Conservation (phyloP, 2,888 invertebrate genomes). For the Lampropteryx suffumata region DNA sequence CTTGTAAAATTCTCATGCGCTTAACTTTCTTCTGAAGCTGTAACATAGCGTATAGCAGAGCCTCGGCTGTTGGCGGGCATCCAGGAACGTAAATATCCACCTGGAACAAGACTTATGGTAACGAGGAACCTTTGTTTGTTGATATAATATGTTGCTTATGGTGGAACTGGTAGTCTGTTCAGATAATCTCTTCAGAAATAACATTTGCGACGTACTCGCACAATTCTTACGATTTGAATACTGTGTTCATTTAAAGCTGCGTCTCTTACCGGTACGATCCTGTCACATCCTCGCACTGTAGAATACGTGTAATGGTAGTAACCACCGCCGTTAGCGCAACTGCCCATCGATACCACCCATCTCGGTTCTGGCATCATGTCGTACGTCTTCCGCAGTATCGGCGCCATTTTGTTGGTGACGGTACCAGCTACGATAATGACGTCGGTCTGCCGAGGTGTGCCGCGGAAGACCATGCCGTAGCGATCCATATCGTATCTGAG, state of each 20-base stretch:
- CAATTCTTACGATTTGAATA: too few species aligned
- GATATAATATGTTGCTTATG: too few species aligned
- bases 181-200: too few species aligned
- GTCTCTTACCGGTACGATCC: slow-evolving; percentile 64
- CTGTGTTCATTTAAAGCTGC: too few species aligned
- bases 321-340: slow-evolving; percentile 99
- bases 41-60: slow-evolving; percentile 91
- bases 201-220: too few species aligned
- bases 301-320: slow-evolving; percentile 99
- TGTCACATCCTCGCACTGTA: slow-evolving; percentile 87
- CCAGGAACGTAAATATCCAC: slow-evolving; percentile 95
- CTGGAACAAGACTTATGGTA: slow-evolving; percentile 36
- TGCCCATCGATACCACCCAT: slow-evolving; percentile 99
- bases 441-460: slow-evolving; percentile 97
- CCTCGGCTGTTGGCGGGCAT: slow-evolving; percentile 97
- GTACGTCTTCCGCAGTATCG: slow-evolving; percentile 96
- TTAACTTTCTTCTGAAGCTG: slow-evolving; percentile 95
- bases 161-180: too few species aligned
- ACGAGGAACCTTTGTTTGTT: not conserved
- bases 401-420: slow-evolving; percentile 99
- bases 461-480: slow-evolving; percentile 97
- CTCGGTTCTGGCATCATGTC: slow-evolving; percentile 98
- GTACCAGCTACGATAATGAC: slow-evolving; percentile 99
- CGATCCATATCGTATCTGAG: slow-evolving; percentile 97
- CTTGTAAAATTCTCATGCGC: slow-evolving; percentile 84